Evolutionary conservation across 2,888 invertebrate species (phyloP).

Genomic region (Stenolophus ochropezus): DNA sequence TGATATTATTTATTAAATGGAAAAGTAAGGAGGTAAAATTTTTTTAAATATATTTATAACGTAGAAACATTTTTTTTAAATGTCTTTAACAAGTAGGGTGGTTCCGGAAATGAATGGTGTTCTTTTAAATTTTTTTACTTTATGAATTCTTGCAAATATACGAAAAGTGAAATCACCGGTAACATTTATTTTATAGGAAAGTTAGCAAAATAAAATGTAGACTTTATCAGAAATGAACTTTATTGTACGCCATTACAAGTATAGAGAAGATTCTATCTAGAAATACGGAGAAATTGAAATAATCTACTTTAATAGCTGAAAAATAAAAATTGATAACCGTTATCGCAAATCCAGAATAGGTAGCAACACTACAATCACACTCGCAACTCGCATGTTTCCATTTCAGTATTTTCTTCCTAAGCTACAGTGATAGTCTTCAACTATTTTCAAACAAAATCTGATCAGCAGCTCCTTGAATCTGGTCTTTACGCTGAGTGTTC

Average conservation of each 20-base stretch:
- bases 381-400: conserved; percentile 20
- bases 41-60: no score
- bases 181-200: neutral
- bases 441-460: conserved; percentile 45
- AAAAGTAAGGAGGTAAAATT: no score
- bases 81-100: no score
- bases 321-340: conserved; percentile 35
- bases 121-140: no score
- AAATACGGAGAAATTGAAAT: conserved; percentile 28
- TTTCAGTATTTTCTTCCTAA: conserved; percentile 51
- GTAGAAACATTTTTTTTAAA: no score
- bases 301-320: conserved; percentile 10
- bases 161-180: neutral
- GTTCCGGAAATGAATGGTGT: no score
- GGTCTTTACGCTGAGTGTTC: neutral
- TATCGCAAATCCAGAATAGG: conserved; percentile 37
- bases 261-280: conserved; percentile 2
- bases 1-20: no score
- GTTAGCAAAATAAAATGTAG: neutral
- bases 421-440: conserved; percentile 48
- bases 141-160: no score
- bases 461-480: conserved; percentile 1
- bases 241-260: neutral
- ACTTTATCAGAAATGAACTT: neutral
- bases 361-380: conserved; percentile 41